These are phyloP conservation scores for Pocillopora verrucosa DNA, from an alignment of 64 coral and sea anemone species.

Conservation along the genomic window DNA sequence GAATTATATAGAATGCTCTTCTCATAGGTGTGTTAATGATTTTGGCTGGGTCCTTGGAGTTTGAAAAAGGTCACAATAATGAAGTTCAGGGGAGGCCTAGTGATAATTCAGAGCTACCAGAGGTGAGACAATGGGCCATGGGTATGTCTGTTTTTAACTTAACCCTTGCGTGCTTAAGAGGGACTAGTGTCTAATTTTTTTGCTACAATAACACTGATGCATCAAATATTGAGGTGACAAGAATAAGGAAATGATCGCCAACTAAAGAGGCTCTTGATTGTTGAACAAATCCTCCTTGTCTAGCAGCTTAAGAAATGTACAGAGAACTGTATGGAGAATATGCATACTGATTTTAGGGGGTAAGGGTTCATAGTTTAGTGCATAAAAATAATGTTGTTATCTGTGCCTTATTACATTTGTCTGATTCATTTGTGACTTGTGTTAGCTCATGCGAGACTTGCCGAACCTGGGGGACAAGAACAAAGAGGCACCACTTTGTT, in stretches of 20 bases:
- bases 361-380: too few species aligned
- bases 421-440: background rate
- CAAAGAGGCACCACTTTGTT: constrained; percentile 87
- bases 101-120: constrained; percentile 89
- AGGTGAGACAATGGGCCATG: constrained; percentile 22
- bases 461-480: constrained; percentile 92
- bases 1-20: background rate
- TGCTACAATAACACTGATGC: too few species aligned
- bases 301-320: too few species aligned
- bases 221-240: too few species aligned
- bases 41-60: constrained; percentile 88
- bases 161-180: background rate
- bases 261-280: too few species aligned
- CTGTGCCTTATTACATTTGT: too few species aligned
- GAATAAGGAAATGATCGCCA: too few species aligned
- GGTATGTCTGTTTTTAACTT: background rate
- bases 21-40: constrained; percentile 91
- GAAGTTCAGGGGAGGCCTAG: constrained; percentile 89
- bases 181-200: background rate
- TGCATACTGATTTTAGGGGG: too few species aligned
- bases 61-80: constrained; percentile 93
- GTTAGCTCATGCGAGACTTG: constrained; percentile 91
- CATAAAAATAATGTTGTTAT: too few species aligned
- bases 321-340: too few species aligned
- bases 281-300: too few species aligned